A percentile compares a stretch with the other conserved stretches of the same genome.
These are phyloP conservation scores for Pantherophis alleghaniensis DNA, from an alignment of 2,797 vertebrate genomes.

Conservation along the genomic window DNA sequence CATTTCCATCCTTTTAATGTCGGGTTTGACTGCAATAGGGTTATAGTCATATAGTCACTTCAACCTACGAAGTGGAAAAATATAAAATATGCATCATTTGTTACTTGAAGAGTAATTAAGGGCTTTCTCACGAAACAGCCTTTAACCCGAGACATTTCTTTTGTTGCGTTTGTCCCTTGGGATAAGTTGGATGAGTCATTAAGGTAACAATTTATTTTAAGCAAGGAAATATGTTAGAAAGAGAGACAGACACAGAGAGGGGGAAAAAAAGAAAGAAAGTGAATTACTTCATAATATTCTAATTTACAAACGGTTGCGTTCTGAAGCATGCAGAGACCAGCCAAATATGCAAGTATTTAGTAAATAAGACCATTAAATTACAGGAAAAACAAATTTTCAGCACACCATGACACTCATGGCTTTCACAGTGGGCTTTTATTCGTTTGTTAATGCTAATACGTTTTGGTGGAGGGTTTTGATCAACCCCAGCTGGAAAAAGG, in stretches of 20 bases:
- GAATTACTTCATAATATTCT: constrained; percentile 43
- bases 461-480: constrained; percentile 43
- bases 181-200: not conserved
- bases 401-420: constrained; percentile 40
- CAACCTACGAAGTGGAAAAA: not conserved
- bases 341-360: constrained; percentile 63
- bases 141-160: not conserved
- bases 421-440: constrained; percentile 43
- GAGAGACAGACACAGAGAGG: constrained; percentile 39
- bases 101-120: not conserved
- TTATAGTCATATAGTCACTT: not conserved
- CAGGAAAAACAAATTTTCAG: constrained; percentile 57
- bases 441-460: constrained; percentile 42
- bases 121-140: not conserved
- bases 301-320: constrained; percentile 37
- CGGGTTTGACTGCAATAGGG: not conserved
- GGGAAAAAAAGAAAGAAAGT: not conserved
- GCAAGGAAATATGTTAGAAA: not conserved
- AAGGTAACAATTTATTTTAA: not conserved
- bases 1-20: not conserved
- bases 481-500: constrained; percentile 33
- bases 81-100: not conserved
- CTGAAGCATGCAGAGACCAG: constrained; percentile 39
- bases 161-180: not conserved
- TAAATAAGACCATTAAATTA: constrained; percentile 62